These are phyloP conservation scores for Drosophila setifemur DNA, from an alignment of 1,140 invertebrate species.

Conservation along the genomic window DNA sequence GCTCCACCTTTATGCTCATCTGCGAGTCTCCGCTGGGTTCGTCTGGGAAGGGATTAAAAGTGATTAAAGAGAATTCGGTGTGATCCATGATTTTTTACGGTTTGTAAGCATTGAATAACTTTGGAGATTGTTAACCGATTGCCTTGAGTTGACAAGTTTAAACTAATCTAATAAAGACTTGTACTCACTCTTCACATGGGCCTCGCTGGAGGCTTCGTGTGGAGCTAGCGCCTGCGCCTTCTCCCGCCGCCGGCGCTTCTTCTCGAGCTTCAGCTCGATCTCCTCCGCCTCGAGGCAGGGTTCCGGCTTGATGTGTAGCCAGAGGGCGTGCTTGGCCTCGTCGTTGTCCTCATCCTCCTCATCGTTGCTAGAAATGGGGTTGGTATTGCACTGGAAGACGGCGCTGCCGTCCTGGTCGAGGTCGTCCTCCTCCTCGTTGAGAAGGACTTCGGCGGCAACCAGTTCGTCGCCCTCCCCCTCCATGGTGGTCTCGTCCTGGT, in stretches of 20 bases:
- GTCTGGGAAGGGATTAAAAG: not conserved
- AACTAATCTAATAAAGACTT: no score
- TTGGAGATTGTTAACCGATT: no score
- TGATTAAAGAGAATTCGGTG: no score
- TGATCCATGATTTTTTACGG: no score
- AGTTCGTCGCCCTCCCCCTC: slow-evolving; percentile 41
- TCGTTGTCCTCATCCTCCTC: slow-evolving; percentile 48
- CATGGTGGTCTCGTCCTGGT: slow-evolving; percentile 50
- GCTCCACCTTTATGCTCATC: slow-evolving; percentile 53
- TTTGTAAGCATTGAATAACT: not conserved
- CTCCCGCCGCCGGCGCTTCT: slow-evolving; percentile 27
- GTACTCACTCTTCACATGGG: slow-evolving; percentile 34
- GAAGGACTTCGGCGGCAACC: slow-evolving; percentile 52
- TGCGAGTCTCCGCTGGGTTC: slow-evolving; percentile 17
- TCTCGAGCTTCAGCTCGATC: slow-evolving; percentile 4
- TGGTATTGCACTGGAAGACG: slow-evolving; percentile 49
- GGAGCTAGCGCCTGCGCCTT: slow-evolving; percentile 10
- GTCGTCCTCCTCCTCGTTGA: slow-evolving; percentile 43
- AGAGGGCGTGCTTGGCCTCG: slow-evolving; percentile 53
- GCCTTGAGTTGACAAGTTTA: no score
- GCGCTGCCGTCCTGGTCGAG: not conserved
- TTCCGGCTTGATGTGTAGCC: slow-evolving; percentile 67
- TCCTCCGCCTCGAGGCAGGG: slow-evolving; percentile 40
- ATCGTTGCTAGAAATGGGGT: slow-evolving; percentile 78
- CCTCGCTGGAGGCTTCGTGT: slow-evolving; percentile 1